These are phyloP conservation scores for Drosophila acutilabella DNA, from an alignment of 2,888 invertebrate species.

Conservation along the genomic window DNA sequence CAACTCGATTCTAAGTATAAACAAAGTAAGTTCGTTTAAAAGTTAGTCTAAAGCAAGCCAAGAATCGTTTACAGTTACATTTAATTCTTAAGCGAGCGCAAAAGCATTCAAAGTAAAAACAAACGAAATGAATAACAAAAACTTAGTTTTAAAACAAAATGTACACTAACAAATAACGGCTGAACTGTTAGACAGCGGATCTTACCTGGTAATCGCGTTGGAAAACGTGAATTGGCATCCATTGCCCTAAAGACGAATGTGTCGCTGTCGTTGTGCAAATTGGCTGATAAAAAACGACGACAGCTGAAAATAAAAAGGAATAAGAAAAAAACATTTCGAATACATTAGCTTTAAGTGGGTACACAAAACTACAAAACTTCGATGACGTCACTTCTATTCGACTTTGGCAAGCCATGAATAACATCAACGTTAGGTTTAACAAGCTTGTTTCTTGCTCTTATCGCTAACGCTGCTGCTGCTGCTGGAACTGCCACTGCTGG, in stretches of 20 bases:
- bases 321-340: constrained; percentile 22
- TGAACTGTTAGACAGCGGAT: constrained; percentile 24
- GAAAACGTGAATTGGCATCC: constrained; percentile 71
- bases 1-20: constrained; percentile 22
- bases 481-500: constrained; percentile 16
- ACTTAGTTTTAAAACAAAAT: constrained; percentile 21
- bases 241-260: constrained; percentile 54
- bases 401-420: constrained; percentile 24
- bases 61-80: constrained; percentile 46
- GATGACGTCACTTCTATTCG: constrained; percentile 48
- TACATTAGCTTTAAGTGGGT: constrained; percentile 62
- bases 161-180: constrained; percentile 42
- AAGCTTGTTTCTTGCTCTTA: constrained; percentile 55
- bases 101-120: constrained; percentile 48
- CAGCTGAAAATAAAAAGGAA: constrained; percentile 42
- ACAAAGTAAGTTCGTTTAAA: constrained; percentile 40
- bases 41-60: constrained; percentile 57
- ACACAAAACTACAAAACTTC: constrained; percentile 30
- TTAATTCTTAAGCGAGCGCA: constrained; percentile 53
- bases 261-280: constrained; percentile 42
- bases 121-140: constrained; percentile 15
- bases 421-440: constrained; percentile 27
- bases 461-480: constrained; percentile 32
- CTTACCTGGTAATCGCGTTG: constrained; percentile 73
- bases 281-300: constrained; percentile 52